Evolutionary conservation across 2,888 invertebrate genomes (phyloP).

Genomic region (Serripes groenlandicus): DNA sequence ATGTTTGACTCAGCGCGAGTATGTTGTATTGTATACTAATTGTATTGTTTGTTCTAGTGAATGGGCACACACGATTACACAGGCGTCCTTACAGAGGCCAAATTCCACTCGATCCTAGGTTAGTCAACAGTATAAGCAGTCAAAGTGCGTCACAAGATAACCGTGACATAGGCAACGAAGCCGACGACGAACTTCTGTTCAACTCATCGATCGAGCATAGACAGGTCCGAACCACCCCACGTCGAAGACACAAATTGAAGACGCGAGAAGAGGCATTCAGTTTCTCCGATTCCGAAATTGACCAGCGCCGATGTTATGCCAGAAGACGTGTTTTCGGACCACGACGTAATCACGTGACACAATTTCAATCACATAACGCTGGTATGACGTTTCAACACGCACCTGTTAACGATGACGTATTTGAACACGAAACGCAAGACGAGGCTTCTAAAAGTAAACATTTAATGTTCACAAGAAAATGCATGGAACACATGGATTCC

Average conservation of each 20-base stretch:
- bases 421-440: not conserved
- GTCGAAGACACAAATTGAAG: slow-evolving; percentile 36
- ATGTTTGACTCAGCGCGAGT: no score
- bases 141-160: slow-evolving; percentile 47
- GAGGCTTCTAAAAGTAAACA: no score
- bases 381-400: not conserved
- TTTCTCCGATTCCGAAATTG: slow-evolving; percentile 64
- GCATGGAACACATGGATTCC: not conserved
- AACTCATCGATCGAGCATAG: not conserved
- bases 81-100: slow-evolving; percentile 60
- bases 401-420: not conserved
- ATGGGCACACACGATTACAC: slow-evolving; percentile 55
- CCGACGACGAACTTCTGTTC: slow-evolving; percentile 53
- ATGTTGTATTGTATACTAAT: no score
- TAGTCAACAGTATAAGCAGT: slow-evolving; percentile 58
- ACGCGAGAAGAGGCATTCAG: slow-evolving; percentile 54
- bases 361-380: not conserved
- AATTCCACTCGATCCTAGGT: slow-evolving; percentile 62
- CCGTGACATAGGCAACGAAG: slow-evolving; percentile 51
- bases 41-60: slow-evolving; percentile 23
- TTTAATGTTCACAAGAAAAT: no score
- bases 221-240: slow-evolving; percentile 3
- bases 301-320: slow-evolving; percentile 7
- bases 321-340: not conserved
- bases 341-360: not conserved